Base-by-base conservation (phyloP, 2,888 invertebrate genomes). In the Cryptus viduatorius region DNA sequence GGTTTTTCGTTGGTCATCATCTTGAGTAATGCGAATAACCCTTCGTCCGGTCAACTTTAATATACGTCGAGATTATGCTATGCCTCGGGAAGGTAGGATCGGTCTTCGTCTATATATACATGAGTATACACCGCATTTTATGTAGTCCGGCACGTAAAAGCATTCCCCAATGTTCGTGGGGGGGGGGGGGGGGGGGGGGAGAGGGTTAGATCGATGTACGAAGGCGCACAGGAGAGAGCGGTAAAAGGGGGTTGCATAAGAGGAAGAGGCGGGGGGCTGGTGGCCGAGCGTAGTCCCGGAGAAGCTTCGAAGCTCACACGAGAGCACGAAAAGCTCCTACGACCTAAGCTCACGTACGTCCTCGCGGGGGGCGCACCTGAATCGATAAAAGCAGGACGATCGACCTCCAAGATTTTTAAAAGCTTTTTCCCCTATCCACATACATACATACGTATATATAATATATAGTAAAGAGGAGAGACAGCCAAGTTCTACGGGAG, bases 331-430 rank as follows among this genome's bases (percentile, higher is more conserved):
- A 37, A 44, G 67, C 42, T 67, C 67, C 10, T 19, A 67, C 71
- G 56, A 44, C 71, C 56, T 56, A 64, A 64, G 61, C 73, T 75
- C 73, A 75, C 73, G 73, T 75, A 64, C 61, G 61, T 48, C 31
- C 64, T 64, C 14, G 14, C 14, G 31, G 31, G 61, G 12, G 48
- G 64, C 48, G 16, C 73, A 75, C 77, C 68, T 59, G 80, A 77
- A 84, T 84, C 84, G 84, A 84, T 84, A 84, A 64, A 65, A 64
- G 73, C 73, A 75, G 73, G 73, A 75, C 73, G 79, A 78, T 73
- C 67, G 50, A 73, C 61, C 68, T 42, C 31, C 50, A 86, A 86
- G 79, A 87, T 87, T 87, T 85, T 87, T 84, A 82, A 87, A 86
- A 83, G 78, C 83, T 82, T 86, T 82, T 71, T 76, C 44, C 61